These are phyloP conservation scores for Phalacrocorax aristotelis DNA, from an alignment of 2,113 vertebrate genomes.

Conservation along the genomic window DNA sequence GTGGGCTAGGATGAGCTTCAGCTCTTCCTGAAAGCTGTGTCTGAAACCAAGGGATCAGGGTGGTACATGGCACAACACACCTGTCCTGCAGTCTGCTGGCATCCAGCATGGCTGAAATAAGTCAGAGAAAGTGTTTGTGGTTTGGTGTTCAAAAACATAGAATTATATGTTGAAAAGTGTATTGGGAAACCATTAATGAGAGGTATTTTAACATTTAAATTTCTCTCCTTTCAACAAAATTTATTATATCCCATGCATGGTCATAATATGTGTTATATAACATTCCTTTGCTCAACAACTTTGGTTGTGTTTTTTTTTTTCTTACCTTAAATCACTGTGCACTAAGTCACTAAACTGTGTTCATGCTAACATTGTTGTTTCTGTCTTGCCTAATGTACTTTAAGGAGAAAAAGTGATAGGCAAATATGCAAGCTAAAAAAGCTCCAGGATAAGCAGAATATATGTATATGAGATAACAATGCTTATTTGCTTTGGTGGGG, in stretches of 20 bases:
- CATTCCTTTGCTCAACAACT: not conserved
- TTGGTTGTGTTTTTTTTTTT: not conserved
- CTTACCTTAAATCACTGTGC: not conserved
- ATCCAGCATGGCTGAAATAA: not conserved
- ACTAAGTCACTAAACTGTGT: not conserved
- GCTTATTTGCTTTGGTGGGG: not conserved
- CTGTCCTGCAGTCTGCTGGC: not conserved
- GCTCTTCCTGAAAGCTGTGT: not conserved
- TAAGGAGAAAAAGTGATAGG: not conserved
- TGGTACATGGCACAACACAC: not conserved
- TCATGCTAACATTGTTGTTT: constrained; percentile 10
- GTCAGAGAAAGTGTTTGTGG: not conserved
- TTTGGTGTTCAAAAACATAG: not conserved
- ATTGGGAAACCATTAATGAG: not conserved
- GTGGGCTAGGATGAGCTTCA: not conserved
- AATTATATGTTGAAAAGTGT: not conserved
- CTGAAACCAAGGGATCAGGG: not conserved
- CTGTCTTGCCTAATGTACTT: not conserved
- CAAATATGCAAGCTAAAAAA: not conserved
- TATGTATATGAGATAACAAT: not conserved
- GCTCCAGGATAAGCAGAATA: not conserved
- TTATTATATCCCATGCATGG: not conserved
- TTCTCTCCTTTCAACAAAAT: not conserved
- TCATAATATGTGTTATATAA: not conserved
- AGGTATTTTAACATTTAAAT: not conserved